Evolutionary conservation across 2,113 vertebrate species (phyloP).

Genomic region (Sinocyclocheilus anophthalmus): DNA sequence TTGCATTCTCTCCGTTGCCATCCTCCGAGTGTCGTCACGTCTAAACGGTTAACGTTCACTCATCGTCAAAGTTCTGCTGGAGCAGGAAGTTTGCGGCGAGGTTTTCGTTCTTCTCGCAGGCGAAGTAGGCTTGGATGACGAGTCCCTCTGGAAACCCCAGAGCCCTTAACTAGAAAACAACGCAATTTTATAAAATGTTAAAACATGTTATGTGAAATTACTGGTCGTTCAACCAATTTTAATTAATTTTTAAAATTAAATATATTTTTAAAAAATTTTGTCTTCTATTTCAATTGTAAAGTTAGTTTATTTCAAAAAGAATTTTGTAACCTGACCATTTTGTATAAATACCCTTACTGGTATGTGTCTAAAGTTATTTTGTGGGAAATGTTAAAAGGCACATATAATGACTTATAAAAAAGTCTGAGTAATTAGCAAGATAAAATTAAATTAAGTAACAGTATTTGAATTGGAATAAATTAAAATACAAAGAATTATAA

Average conservation of each 20-base stretch:
- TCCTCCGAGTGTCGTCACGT: not conserved
- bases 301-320: too few relatives aligned
- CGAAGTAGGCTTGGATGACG: slow-evolving; percentile 80
- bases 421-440: too few relatives aligned
- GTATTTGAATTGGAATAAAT: not conserved
- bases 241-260: too few relatives aligned
- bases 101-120: slow-evolving; percentile 81
- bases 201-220: not conserved
- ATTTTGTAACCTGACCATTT: too few relatives aligned
- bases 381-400: too few relatives aligned
- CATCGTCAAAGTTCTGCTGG: slow-evolving; percentile 80
- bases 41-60: slow-evolving; percentile 61
- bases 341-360: too few relatives aligned
- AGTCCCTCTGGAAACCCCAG: slow-evolving; percentile 80
- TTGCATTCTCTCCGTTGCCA: not conserved
- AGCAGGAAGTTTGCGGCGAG: slow-evolving; percentile 80
- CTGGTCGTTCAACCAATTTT: not conserved
- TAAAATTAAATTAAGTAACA: too few relatives aligned
- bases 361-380: too few relatives aligned
- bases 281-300: too few relatives aligned
- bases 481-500: not conserved
- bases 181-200: not conserved
- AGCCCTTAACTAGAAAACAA: slow-evolving; percentile 77
- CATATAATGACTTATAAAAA: too few relatives aligned
- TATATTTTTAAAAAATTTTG: too few relatives aligned